Evolutionary conservation across 2,113 vertebrate species (phyloP).

Genomic region (Cygnus buccinator): DNA sequence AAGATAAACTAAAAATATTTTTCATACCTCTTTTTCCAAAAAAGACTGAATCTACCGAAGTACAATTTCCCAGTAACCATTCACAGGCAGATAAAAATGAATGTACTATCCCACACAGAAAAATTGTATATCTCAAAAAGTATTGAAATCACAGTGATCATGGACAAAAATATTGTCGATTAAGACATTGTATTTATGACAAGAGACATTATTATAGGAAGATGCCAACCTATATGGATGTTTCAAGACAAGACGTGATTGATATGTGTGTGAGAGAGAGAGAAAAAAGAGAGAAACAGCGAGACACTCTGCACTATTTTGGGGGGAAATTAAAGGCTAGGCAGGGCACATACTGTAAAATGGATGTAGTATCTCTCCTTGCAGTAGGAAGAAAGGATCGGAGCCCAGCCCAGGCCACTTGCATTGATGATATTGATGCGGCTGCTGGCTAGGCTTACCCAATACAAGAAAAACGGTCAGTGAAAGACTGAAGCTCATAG

Average conservation of each 20-base stretch:
- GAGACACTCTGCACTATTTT: not conserved
- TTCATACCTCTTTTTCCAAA: not conserved
- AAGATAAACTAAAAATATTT: not conserved
- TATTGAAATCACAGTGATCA: not conserved
- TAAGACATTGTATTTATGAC: not conserved
- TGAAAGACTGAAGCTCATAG: not conserved
- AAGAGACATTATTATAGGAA: not conserved
- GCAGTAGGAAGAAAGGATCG: not conserved
- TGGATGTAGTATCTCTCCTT: not conserved
- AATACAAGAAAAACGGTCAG: not conserved
- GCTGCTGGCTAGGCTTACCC: not conserved
- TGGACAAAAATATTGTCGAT: not conserved
- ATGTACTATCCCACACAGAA: not conserved
- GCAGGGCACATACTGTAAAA: not conserved
- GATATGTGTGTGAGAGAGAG: not conserved
- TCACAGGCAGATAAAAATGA: not conserved
- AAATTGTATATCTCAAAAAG: not conserved
- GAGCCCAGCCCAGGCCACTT: not conserved
- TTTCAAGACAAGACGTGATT: not conserved
- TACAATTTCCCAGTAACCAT: not conserved
- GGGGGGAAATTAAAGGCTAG: not conserved
- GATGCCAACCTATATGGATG: not conserved
- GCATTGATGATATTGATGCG: not conserved
- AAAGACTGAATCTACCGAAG: not conserved
- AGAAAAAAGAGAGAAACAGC: not conserved